phyloP scores from a whole-genome alignment of 2,888 invertebrate species.

The Nasonovia ribisnigri region DNA sequence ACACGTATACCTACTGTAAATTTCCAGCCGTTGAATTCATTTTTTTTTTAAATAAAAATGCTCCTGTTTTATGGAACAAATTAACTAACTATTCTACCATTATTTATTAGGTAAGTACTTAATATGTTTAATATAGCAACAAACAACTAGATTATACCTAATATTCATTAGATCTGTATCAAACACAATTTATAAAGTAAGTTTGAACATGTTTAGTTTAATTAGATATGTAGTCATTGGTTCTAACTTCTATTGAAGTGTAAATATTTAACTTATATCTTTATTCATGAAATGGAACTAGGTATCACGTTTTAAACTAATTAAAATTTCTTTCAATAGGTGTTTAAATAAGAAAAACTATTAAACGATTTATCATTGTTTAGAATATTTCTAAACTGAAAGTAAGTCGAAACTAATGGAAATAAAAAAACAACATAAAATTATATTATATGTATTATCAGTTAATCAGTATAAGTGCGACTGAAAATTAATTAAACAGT shows the following conservation, averaged over 20 bases:
- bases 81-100: not conserved
- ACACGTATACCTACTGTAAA: not conserved
- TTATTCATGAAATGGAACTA: not conserved
- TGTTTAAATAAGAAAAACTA: not conserved
- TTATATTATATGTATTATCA: not conserved
- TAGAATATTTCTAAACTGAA: not conserved
- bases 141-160: not conserved
- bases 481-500: conserved; percentile 19
- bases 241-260: not conserved
- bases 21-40: not conserved
- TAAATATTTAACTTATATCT: not conserved
- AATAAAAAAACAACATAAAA: not conserved
- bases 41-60: not conserved
- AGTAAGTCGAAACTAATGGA: not conserved
- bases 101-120: not conserved
- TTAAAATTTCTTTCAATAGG: not conserved
- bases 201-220: not conserved
- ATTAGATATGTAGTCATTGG: not conserved
- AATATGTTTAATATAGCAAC: not conserved
- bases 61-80: not conserved
- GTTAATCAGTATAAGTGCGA: not conserved
- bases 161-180: not conserved
- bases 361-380: not conserved
- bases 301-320: not conserved
- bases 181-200: not conserved